Evolutionary conservation across 2,113 vertebrate genomes (phyloP), one percentile per base, ranked within the genome.

Genomic region (Manacus vitellinus): DNA sequence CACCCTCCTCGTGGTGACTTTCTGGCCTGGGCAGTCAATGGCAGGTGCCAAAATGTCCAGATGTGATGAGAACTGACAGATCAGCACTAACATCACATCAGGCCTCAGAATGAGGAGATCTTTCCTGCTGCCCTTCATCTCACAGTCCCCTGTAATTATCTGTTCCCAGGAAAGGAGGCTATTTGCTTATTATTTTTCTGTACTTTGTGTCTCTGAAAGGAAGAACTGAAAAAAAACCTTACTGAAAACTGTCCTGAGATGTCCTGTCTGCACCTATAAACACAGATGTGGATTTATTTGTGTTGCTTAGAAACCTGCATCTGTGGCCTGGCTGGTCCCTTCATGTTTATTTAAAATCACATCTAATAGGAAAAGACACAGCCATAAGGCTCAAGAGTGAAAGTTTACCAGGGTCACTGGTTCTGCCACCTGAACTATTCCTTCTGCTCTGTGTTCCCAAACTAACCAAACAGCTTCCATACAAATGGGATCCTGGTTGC

Each of bases 291-390:
- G 78, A 82, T 94, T 94, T 84, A 63, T 76, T 58, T 92, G 61
- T 71, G 93, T 96, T 96, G 96, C 95, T 91, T 92, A 67, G 94
- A 90, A 94, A 94, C 89, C 58, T 72, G 51, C 78, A 68, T 89
- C 88, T 77, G 67, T 91, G 90, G 72, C 52, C 84, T 83, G 83
- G 72, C 95, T 86, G 80, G 62, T 96, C 78, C 81, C 68, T 95
- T 95, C 92, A 94, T 84, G 75, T 96, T 96, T 96, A 96, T 96
- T 96, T 96, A 96, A 97, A 97, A 94, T 94, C 84, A 96, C 89
- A 91, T 91, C 88, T 78, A 89, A 95, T 75, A 87, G 76, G 74
- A 90, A 85, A 89, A 85, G 94, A 95, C 88, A 94, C 21, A 68
- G 83, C 84, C 94, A 91, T 90, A 80, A 95, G 78, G 93, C 77